These are phyloP conservation scores for Sparus aurata DNA, from an alignment of 2,797 vertebrate species.

Conservation along the genomic window DNA sequence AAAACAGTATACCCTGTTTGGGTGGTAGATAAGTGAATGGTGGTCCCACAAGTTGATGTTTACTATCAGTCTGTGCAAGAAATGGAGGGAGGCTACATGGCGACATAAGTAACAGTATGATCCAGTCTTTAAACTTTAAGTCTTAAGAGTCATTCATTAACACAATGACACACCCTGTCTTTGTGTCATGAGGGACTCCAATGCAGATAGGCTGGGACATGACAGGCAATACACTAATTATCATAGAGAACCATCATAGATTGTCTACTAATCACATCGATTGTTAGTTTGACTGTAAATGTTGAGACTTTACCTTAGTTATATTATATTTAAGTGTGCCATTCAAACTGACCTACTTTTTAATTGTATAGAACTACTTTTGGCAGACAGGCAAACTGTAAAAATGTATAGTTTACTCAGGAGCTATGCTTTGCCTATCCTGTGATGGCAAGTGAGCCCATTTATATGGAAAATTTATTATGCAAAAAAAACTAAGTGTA, in stretches of 20 bases:
- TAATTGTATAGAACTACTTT: neutral
- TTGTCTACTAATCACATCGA: neutral
- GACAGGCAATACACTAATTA: neutral
- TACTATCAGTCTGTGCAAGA: conserved; percentile 1
- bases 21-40: conserved; percentile 22
- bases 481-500: conserved; percentile 8
- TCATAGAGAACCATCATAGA: neutral
- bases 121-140: neutral
- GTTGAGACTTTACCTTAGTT: neutral
- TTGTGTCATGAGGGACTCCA: neutral
- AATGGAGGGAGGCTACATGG: neutral
- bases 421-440: neutral
- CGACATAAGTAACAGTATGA: neutral
- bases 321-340: neutral
- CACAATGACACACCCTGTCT: neutral
- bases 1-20: neutral
- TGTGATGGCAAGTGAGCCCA: neutral
- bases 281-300: neutral
- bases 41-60: conserved; percentile 11
- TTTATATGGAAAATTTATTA: neutral
- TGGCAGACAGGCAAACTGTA: conserved; percentile 4
- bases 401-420: neutral
- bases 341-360: conserved; percentile 3
- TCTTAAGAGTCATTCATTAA: conserved; percentile 2
- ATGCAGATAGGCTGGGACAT: neutral